Evolutionary conservation across 2,113 vertebrate genomes (phyloP).

Genomic region (Notiomystis cincta): DNA sequence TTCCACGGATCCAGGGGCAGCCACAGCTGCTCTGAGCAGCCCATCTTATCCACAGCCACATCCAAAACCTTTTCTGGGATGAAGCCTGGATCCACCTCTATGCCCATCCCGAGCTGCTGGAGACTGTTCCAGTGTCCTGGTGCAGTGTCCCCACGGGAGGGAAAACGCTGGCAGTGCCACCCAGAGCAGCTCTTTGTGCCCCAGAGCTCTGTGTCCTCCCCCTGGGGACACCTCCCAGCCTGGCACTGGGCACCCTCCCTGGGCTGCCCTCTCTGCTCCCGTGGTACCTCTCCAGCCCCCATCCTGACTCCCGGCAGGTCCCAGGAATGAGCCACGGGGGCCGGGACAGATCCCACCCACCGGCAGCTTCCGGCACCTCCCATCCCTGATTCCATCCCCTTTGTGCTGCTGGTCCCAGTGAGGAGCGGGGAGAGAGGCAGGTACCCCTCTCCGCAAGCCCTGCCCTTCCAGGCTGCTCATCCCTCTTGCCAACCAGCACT

Average conservation of each 20-base stretch:
- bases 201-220: rapidly evolving
- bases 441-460: rapidly evolving
- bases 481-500: neutral
- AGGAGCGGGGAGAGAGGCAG: neutral
- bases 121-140: rapidly evolving
- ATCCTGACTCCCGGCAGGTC: neutral
- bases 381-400: neutral
- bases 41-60: too few species aligned
- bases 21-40: neutral
- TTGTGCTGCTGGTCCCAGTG: neutral
- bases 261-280: neutral
- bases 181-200: neutral
- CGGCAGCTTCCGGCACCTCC: rapidly evolving
- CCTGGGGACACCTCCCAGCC: neutral
- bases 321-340: rapidly evolving
- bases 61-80: neutral
- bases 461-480: neutral
- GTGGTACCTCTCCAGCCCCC: neutral
- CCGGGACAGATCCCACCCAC: rapidly evolving
- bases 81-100: neutral
- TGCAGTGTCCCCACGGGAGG: rapidly evolving
- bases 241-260: too few species aligned
- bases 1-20: neutral
- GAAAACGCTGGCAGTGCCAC: neutral
- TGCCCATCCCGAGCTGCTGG: rapidly evolving